Evolutionary conservation across 2,888 invertebrate genomes (phyloP).

Genomic region (Hypercompe scribonia): DNA sequence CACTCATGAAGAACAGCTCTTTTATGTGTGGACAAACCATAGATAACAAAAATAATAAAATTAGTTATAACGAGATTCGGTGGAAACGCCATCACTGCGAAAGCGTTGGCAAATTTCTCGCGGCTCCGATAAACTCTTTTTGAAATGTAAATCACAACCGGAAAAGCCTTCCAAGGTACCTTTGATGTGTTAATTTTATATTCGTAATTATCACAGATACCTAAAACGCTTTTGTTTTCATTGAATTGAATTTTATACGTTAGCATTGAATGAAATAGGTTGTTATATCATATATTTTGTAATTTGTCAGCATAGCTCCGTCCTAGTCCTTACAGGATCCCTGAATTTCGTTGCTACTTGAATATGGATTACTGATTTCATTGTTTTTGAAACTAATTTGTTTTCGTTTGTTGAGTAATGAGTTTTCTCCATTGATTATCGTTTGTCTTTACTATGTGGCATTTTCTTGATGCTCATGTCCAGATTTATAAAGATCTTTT

Average conservation of each 20-base stretch:
- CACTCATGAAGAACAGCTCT: neutral
- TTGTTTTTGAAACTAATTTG: no score
- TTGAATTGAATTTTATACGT: slow-evolving; percentile 47
- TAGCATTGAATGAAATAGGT: neutral
- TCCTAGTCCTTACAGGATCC: neutral
- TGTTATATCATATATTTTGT: neutral
- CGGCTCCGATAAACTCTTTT: slow-evolving; percentile 61
- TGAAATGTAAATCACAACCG: slow-evolving; percentile 82
- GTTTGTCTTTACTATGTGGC: neutral
- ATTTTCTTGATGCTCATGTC: neutral
- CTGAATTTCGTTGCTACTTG: neutral
- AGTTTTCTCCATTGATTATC: neutral
- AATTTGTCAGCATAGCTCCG: neutral
- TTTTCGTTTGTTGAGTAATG: no score
- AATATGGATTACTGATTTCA: no score
- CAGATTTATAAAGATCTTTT: no score
- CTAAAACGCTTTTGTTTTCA: slow-evolving; percentile 70
- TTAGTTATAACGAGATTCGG: slow-evolving; percentile 8
- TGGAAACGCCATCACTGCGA: neutral
- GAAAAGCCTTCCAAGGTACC: slow-evolving; percentile 72
- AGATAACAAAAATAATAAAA: slow-evolving; percentile 7
- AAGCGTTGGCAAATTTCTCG: slow-evolving; percentile 1
- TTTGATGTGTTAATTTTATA: slow-evolving; percentile 83
- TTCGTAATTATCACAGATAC: slow-evolving; percentile 62
- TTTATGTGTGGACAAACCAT: slow-evolving; percentile 10